These are phyloP conservation scores for Pseudorhiza aurosa DNA, from an alignment of 30 jellyfish, hydroid and myxozoan species.

Conservation along the genomic window DNA sequence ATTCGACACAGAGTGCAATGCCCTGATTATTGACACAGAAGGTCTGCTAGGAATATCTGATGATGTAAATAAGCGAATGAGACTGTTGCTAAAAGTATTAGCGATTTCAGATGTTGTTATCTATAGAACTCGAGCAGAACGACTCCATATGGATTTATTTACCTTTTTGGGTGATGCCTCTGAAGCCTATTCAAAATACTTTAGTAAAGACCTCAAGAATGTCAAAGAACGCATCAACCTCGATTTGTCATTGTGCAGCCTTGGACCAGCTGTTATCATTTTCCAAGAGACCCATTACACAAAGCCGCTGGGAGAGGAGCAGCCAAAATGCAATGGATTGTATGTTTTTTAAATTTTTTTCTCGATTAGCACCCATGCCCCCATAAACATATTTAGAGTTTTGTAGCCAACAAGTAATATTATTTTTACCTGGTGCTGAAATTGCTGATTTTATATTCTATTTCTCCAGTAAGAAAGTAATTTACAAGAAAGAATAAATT, in stretches of 20 bases:
- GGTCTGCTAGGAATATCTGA: slow-evolving; percentile 97
- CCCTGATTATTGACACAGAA: slow-evolving; percentile 92
- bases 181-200: slow-evolving; percentile 93
- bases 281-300: slow-evolving; percentile 98
- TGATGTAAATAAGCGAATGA: slow-evolving; percentile 93
- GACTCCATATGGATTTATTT: slow-evolving; percentile 97
- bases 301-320: slow-evolving; percentile 91
- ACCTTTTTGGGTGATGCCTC: slow-evolving; percentile 99
- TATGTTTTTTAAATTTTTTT: slow-evolving; percentile 29
- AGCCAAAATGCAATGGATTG: slow-evolving; percentile 41
- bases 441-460: too few species aligned
- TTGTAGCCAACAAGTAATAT: not conserved
- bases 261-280: slow-evolving; percentile 94
- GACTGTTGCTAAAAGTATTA: slow-evolving; percentile 89
- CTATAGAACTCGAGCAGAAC: slow-evolving; percentile 96
- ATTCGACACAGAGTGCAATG: slow-evolving; percentile 73
- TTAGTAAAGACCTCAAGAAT: slow-evolving; percentile 88
- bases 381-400: not conserved
- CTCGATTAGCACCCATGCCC: not conserved
- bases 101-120: slow-evolving; percentile 98
- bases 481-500: too few species aligned
- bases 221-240: slow-evolving; percentile 84
- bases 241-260: slow-evolving; percentile 91
- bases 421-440: too few species aligned
- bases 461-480: too few species aligned